phyloP scores from a whole-genome alignment of 2,113 vertebrate genomes.

The Ageneiosus marmoratus region DNA sequence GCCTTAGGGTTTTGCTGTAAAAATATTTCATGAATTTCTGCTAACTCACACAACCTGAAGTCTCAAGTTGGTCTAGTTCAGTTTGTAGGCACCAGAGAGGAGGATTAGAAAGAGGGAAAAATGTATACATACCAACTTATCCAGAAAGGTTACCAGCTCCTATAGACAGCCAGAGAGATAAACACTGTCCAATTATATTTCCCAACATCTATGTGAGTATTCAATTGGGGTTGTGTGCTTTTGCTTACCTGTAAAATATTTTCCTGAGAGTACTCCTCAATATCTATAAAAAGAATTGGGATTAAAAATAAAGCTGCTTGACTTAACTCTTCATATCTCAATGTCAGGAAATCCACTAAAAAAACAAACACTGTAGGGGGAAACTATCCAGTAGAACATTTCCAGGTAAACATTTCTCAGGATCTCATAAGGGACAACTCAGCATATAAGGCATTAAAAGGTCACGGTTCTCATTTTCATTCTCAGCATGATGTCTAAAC shows the following conservation, averaged over 20 bases:
- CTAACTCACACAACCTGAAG: background rate
- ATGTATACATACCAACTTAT: conserved; percentile 68
- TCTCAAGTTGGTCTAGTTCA: background rate
- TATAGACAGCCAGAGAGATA: conserved; percentile 39
- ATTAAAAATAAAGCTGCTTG: background rate
- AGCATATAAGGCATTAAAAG: conserved; percentile 8
- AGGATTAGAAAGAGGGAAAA: background rate
- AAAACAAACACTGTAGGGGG: background rate
- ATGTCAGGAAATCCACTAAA: background rate
- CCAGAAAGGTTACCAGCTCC: conserved; percentile 70
- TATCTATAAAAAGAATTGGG: conserved; percentile 53
- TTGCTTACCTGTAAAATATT: conserved; percentile 63
- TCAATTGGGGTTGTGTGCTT: background rate
- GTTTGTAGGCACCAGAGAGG: background rate
- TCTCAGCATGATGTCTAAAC: conserved; percentile 23
- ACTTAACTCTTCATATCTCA: background rate
- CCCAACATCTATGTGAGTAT: background rate
- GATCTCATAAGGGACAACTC: conserved; percentile 7
- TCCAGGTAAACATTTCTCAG: background rate
- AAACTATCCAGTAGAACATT: background rate
- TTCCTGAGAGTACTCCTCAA: conserved; percentile 69
- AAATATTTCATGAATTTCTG: background rate
- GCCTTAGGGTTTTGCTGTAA: background rate
- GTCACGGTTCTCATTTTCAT: conserved; percentile 5
- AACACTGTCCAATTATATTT: background rate